Base-by-base conservation (phyloP, 1,140 invertebrate species). In the Drosophila virilis region DNA sequence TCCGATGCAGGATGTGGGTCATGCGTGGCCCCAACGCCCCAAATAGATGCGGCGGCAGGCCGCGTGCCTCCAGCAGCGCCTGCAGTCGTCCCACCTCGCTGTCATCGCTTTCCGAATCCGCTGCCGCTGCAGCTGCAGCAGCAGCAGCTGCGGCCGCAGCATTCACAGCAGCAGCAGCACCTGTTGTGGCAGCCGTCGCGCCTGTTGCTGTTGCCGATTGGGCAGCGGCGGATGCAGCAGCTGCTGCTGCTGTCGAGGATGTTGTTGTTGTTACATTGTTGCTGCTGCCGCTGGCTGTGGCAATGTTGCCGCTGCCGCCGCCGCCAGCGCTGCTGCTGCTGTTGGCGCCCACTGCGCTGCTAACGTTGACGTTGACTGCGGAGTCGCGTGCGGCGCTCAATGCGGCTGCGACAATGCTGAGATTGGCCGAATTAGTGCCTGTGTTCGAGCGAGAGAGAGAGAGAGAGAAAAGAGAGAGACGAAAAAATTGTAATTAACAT, bases 1-100 rank as follows among this genome's bases (percentile, higher is more conserved):
- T 98, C 61, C 98, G 94, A 91, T 99, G 98, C 45, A 99, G 93
- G 22, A 99, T 94, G 92, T 99, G 98, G 88, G 99, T 98, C 98
- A 99, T 99, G 43, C 98, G 94, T 40, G 98, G 97, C 7, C 97
- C 98, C 33, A 99, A 94, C 35, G 97, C 97, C 12, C 98, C 98
- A 91, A 99, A 98, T 35, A 99, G 94, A 92, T 99, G 98, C 1
- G 98, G 98, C 8, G 98, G 98, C 75, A 99, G 92, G 8, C 98
- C 98, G 85, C 98, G 94, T 15, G 98, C 97, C 93, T 99, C 98
- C 17, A 99, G 94, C 58, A 99, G 93, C 12, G 97, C 97, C 93
- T 98, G 97, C 22, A 98, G 93, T 32, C 97, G 94, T 38, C 97
- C 97, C 81, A 98, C 97, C 93, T 98, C 97, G 74, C 96, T 96